Conservation (phyloP, 1,140 invertebrate genomes). For the Argopecten irradians region DNA sequence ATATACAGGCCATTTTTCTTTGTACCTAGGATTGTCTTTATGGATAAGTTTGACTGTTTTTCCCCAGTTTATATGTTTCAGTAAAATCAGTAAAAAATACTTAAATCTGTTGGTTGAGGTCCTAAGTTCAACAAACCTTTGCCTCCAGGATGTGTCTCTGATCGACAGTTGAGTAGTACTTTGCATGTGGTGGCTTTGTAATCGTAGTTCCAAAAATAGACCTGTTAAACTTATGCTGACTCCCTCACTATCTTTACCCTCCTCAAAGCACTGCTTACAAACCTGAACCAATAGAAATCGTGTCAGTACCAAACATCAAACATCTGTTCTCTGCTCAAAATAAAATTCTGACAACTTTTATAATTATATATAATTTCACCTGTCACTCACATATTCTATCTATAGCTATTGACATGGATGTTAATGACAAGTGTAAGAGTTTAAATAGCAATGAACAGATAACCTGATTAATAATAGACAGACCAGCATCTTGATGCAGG, state of each 20-base stretch:
- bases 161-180: constrained; percentile 23
- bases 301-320: not conserved
- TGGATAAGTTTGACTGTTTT: too few relatives aligned
- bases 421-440: too few relatives aligned
- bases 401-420: too few relatives aligned
- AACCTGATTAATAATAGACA: too few relatives aligned
- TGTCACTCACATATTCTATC: too few relatives aligned
- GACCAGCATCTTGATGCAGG: too few relatives aligned
- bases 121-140: constrained; percentile 38
- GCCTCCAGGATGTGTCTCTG: constrained; percentile 46
- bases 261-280: constrained; percentile 66
- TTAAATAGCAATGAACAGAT: too few relatives aligned
- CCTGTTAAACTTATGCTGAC: constrained; percentile 40
- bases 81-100: not conserved
- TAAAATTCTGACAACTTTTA: too few relatives aligned
- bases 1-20: too few relatives aligned
- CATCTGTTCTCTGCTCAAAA: not conserved
- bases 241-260: constrained; percentile 58
- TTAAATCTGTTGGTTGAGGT: not conserved
- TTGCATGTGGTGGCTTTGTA: not conserved
- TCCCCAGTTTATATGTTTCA: not conserved
- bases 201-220: constrained; percentile 49
- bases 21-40: too few relatives aligned
- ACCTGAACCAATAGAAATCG: constrained; percentile 54
- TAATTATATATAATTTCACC: too few relatives aligned